These are phyloP conservation scores for Antheraea yamamai DNA, from an alignment of 2,888 invertebrate genomes.

Conservation along the genomic window DNA sequence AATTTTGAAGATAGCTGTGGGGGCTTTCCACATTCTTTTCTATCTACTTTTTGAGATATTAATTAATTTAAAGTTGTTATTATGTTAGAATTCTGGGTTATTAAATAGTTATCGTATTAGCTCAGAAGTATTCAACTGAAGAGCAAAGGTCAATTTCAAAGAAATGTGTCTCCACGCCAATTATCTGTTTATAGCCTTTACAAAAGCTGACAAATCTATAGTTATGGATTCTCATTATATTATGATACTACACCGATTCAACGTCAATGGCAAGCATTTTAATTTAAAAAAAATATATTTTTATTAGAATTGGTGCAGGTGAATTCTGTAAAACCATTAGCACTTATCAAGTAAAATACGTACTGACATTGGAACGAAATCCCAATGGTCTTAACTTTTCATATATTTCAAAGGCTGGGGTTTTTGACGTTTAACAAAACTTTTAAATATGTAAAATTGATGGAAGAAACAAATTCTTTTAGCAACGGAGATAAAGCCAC, in stretches of 20 bases:
- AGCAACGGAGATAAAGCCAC: conserved; percentile 1
- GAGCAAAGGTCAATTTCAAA: background rate
- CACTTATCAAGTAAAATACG: no score
- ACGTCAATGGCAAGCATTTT: no score
- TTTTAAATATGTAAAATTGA: background rate
- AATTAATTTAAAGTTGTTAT: background rate
- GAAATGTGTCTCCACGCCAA: background rate
- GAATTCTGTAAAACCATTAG: no score
- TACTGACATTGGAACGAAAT: background rate
- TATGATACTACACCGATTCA: no score
- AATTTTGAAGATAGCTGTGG: no score
- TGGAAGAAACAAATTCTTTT: background rate
- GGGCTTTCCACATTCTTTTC: no score
- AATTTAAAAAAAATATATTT: no score
- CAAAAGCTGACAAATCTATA: no score
- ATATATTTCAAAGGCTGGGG: background rate
- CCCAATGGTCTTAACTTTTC: background rate
- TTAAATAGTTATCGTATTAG: background rate
- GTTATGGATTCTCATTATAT: no score
- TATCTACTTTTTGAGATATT: background rate
- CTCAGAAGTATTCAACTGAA: background rate
- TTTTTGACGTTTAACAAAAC: background rate
- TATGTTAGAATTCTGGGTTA: background rate
- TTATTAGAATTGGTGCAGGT: no score
- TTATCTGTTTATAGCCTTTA: no score